Base-by-base conservation (phyloP, 2,797 vertebrate genomes). In the Enteromius mattozi region DNA sequence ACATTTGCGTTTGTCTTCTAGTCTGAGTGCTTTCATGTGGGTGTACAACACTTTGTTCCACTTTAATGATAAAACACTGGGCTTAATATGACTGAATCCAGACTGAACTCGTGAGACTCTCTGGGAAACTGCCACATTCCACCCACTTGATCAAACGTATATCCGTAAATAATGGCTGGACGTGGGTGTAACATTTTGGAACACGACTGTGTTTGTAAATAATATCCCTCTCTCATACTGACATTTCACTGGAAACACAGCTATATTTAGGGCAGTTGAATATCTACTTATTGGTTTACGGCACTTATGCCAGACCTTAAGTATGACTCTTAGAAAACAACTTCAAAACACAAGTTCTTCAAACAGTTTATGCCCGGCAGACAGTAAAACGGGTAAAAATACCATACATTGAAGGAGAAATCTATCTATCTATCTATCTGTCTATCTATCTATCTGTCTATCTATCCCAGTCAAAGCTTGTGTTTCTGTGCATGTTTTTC, bases 251-350 rank as follows among this genome's bases (percentile, higher is more conserved):
- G 76, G 70, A 42, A 83, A 83, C 78, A 45, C 45, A 65, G 69
- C 76, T 87, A 86, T 84, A 85, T 83, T 85, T 87, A 89, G 85
- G 42, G 14, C 74, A 16, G 51, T 59, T 78, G 68, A 51, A 78
- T 76, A 69, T 63, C 76, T 80, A 21, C 33, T 71, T 82, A 77
- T 85, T 79, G 30, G 69, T 86, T 80, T 71, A 61, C 61, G 76
- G 51, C 42, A 37, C 40, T 27, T 49, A 65, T 6, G 42, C 65
- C 76, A 42, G 65, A 69, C 65, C 30, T 54, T 80, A 69, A 66
- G 74, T 71, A 82, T 59, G 70, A 42, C 35, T 42, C 21, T 61
- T 42, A 75, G 51, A 61, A 77, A 76, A 42, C 54, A 77, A 66
- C 63, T 51, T 49, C 6, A 68, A 69, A 69, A 68, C 45, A 49